A percentile compares a stretch with the other conserved stretches of the same genome.
Evolutionary conservation across 1,140 invertebrate species (phyloP).

Genomic region (Babylonia areolata): DNA sequence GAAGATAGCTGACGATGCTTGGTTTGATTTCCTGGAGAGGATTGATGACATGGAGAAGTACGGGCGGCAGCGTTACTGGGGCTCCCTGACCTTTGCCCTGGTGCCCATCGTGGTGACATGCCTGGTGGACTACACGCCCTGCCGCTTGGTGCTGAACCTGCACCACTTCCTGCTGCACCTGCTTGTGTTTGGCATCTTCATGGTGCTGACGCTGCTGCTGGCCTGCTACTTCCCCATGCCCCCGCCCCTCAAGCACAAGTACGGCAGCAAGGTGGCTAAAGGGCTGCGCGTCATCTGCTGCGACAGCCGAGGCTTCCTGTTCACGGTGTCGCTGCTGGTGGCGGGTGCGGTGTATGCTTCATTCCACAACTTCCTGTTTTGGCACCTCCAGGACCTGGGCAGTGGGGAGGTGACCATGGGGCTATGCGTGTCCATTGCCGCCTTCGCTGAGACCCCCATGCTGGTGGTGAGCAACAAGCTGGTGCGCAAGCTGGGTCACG

Average conservation of each 20-base stretch:
- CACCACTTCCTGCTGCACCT: constrained; percentile 72
- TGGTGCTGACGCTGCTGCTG: constrained; percentile 61
- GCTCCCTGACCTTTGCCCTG: constrained; percentile 64
- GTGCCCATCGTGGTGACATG: constrained; percentile 64
- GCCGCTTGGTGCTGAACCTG: constrained; percentile 61
- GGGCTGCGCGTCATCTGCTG: constrained; percentile 61
- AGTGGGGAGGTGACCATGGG: constrained; percentile 67
- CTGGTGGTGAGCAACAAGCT: constrained; percentile 63
- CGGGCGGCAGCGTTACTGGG: constrained; percentile 70
- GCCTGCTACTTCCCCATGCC: constrained; percentile 69
- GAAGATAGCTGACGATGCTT: constrained; percentile 72
- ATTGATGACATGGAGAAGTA: constrained; percentile 74
- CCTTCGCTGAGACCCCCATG: constrained; percentile 69
- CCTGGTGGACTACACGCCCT: constrained; percentile 66
- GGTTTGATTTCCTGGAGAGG: constrained; percentile 73
- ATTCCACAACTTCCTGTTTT: constrained; percentile 71
- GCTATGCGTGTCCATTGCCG: constrained; percentile 61
- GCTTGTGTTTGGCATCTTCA: constrained; percentile 66
- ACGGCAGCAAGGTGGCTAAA: constrained; percentile 60
- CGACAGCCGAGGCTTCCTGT: constrained; percentile 63
- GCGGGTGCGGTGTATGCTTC: constrained; percentile 65
- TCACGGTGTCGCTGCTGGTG: constrained; percentile 64
- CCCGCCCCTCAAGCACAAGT: constrained; percentile 58
- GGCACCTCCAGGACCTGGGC: constrained; percentile 69
- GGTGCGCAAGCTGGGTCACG: constrained; percentile 62